Conservation (phyloP, 2,888 invertebrate genomes). For the Andrena chrysosceles region DNA sequence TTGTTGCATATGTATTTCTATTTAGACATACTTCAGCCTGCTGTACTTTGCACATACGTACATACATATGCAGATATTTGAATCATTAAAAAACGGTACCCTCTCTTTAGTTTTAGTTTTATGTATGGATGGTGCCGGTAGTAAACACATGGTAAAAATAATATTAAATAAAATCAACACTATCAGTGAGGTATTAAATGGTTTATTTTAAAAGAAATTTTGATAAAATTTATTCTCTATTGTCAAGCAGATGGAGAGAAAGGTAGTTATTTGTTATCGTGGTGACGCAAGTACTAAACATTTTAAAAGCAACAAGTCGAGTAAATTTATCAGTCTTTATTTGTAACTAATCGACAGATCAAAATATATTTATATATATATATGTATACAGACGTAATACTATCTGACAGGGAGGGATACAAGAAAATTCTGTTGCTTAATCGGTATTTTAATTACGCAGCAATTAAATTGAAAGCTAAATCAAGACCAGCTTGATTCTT, state of each 20-base stretch:
- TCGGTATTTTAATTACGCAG: slow-evolving; percentile 46
- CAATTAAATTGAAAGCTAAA: slow-evolving; percentile 59
- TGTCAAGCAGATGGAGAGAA: too few relatives aligned
- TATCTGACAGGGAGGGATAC: slow-evolving; percentile 54
- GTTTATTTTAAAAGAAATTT: background rate
- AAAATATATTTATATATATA: slow-evolving; percentile 76
- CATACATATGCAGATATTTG: background rate
- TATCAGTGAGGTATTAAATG: background rate
- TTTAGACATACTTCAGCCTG: too few relatives aligned
- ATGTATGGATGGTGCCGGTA: background rate
- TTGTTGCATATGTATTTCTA: too few relatives aligned
- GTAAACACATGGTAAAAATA: background rate
- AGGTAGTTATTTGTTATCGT: background rate
- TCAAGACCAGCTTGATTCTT: slow-evolving; percentile 77
- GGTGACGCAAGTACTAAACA: background rate
- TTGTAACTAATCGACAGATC: slow-evolving; percentile 78
- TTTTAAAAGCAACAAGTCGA: slow-evolving; percentile 25
- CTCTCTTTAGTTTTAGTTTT: background rate
- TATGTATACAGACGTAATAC: slow-evolving; percentile 57
- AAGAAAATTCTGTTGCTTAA: slow-evolving; percentile 38
- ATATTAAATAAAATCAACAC: background rate
- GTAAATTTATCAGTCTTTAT: slow-evolving; percentile 80
- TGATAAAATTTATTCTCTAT: too few relatives aligned
- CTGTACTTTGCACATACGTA: too few relatives aligned
- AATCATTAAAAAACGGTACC: background rate